Evolutionary conservation across 1,140 invertebrate species (phyloP).

Genomic region (Drosophila mauritiana): DNA sequence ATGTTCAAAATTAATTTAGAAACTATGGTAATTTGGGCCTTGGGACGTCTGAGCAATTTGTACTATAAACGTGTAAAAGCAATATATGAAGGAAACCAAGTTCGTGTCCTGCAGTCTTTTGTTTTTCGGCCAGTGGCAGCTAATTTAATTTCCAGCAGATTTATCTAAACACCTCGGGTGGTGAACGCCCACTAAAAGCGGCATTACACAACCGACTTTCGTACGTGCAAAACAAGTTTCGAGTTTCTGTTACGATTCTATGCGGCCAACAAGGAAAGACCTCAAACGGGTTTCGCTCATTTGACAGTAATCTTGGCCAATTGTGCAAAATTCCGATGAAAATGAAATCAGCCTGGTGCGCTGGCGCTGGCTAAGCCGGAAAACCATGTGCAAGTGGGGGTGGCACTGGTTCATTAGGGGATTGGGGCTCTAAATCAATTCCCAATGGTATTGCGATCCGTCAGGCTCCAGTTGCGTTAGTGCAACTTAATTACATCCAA

Average conservation of each 20-base stretch:
- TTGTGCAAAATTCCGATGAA: slow-evolving; percentile 80
- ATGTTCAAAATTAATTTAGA: slow-evolving; percentile 20
- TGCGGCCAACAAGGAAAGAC: slow-evolving; percentile 75
- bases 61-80: slow-evolving; percentile 51
- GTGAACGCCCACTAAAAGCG: slow-evolving; percentile 54
- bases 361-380: slow-evolving; percentile 28
- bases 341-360: slow-evolving; percentile 53
- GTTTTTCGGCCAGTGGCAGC: background rate
- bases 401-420: slow-evolving; percentile 2
- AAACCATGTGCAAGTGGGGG: slow-evolving; percentile 40
- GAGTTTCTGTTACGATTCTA: slow-evolving; percentile 55
- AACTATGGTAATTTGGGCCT: slow-evolving; percentile 48
- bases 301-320: slow-evolving; percentile 58
- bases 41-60: slow-evolving; percentile 68
- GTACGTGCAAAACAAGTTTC: slow-evolving; percentile 57
- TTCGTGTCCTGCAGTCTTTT: slow-evolving; percentile 47
- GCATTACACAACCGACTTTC: slow-evolving; percentile 69
- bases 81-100: slow-evolving; percentile 49
- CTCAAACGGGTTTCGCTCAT: slow-evolving; percentile 60
- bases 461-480: slow-evolving; percentile 54
- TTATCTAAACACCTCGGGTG: slow-evolving; percentile 71
- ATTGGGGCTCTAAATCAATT: slow-evolving; percentile 29
- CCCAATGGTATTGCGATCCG: slow-evolving; percentile 26
- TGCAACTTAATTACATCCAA: slow-evolving; percentile 51
- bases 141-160: slow-evolving; percentile 71